Percentiles rank a stretch among this genome's conserved stretches.
phyloP scores from a whole-genome alignment of 1,140 invertebrate genomes.

The Thalassaphorura encarpata region DNA sequence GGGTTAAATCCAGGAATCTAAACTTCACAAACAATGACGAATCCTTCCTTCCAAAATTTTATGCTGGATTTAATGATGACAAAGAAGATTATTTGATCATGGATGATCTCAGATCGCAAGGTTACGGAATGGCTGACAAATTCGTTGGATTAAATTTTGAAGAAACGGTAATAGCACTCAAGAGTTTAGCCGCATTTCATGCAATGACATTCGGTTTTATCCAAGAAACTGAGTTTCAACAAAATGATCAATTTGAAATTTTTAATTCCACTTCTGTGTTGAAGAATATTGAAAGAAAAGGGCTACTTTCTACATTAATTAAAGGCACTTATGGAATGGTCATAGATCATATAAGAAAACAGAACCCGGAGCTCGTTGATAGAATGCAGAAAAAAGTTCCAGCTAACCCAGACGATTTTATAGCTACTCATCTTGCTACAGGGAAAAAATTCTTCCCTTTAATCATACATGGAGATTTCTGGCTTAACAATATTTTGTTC shows the following conservation, averaged over 20 bases:
- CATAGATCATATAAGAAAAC: conserved; percentile 3
- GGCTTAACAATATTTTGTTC: conserved; percentile 38
- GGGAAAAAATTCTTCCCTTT: conserved; percentile 36
- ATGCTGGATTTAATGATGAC: conserved; percentile 16
- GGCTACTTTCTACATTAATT: neutral
- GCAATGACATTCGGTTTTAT: conserved; percentile 15
- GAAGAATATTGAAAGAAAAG: neutral
- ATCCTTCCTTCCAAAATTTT: conserved; percentile 19
- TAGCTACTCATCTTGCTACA: neutral
- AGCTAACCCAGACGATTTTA: neutral
- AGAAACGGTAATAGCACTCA: conserved; percentile 12
- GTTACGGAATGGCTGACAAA: conserved; percentile 26
- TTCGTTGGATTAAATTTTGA: conserved; percentile 6
- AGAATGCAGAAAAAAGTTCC: neutral
- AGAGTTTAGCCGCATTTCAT: conserved; percentile 21
- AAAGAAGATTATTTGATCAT: conserved; percentile 21
- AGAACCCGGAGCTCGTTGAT: conserved; percentile 4
- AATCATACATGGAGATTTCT: conserved; percentile 48
- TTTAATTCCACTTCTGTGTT: neutral
- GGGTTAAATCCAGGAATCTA: neutral
- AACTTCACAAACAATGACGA: neutral
- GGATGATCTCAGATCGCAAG: conserved; percentile 20
- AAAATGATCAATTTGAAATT: neutral
- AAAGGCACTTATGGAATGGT: neutral
- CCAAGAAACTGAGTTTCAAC: neutral